Percentiles rank a stretch among this genome's conserved stretches.
Conservation (phyloP, 2,113 vertebrate genomes). For the Lophius piscatorius region DNA sequence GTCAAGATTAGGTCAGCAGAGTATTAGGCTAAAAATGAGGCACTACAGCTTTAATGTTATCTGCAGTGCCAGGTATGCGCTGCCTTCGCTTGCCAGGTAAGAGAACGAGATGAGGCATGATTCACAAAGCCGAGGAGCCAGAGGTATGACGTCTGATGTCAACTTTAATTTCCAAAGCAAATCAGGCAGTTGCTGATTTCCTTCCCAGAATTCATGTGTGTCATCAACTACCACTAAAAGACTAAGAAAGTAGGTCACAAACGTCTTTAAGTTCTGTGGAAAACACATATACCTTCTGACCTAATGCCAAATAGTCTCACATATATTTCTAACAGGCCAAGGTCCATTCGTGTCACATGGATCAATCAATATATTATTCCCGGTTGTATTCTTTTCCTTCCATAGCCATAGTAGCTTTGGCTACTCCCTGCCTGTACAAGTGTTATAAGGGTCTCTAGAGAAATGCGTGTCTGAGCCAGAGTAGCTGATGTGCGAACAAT, state of each 20-base stretch:
- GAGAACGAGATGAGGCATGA: constrained; percentile 63
- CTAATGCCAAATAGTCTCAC: constrained; percentile 5
- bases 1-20: constrained; percentile 32
- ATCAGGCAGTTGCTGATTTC: constrained; percentile 35
- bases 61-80: constrained; percentile 50
- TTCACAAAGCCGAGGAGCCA: constrained; percentile 31
- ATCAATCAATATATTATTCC: constrained; percentile 21
- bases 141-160: constrained; percentile 40
- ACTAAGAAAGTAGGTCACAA: constrained; percentile 29
- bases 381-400: constrained; percentile 1
- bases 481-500: constrained; percentile 30
- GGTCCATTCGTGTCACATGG: constrained; percentile 9
- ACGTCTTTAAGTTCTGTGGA: neutral
- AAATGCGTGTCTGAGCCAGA: constrained; percentile 24
- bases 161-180: constrained; percentile 50
- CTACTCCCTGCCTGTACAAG: constrained; percentile 12
- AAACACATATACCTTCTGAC: neutral
- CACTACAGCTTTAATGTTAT: constrained; percentile 20
- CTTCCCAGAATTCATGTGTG: constrained; percentile 9
- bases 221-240: constrained; percentile 17
- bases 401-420: constrained; percentile 7
- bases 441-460: constrained; percentile 45
- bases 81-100: constrained; percentile 43
- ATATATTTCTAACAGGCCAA: constrained; percentile 16
- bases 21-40: constrained; percentile 23